Percentiles rank a stretch among this genome's conserved stretches.
Evolutionary conservation across 1,140 invertebrate species (phyloP).

Genomic region (Pectinophora gossypiella): DNA sequence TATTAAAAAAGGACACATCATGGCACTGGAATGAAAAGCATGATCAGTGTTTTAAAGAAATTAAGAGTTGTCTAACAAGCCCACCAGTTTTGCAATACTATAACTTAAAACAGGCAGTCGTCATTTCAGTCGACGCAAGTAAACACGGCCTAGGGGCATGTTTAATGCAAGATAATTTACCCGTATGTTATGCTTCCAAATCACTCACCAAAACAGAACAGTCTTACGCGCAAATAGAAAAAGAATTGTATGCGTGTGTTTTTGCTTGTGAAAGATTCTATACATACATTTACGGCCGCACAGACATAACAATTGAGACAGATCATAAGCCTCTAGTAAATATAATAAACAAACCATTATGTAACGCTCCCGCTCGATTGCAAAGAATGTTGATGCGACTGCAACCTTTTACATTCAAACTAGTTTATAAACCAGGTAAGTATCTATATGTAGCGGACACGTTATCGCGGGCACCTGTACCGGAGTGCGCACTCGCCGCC

Average conservation of each 20-base stretch:
- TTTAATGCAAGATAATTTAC: background rate
- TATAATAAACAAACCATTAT: background rate
- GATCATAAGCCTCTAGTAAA: constrained; percentile 1
- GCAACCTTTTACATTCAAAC: constrained; percentile 29
- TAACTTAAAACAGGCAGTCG: background rate
- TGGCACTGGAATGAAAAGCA: background rate
- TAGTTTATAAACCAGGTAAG: constrained; percentile 38
- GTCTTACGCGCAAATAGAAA: constrained; percentile 1
- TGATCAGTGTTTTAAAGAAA: constrained; percentile 1
- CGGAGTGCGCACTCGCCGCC: constrained; percentile 20
- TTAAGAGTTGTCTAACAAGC: background rate
- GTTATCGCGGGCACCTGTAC: constrained; percentile 15
- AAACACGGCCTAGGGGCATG: background rate
- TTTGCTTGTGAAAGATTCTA: constrained; percentile 3
- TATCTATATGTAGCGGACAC: constrained; percentile 29
- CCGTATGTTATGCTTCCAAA: background rate
- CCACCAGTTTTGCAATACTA: background rate
- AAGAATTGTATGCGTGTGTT: constrained; percentile 1
- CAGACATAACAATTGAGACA: background rate
- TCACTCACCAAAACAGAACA: constrained; percentile 1
- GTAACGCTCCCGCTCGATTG: background rate
- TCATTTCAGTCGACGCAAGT: background rate
- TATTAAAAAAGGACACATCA: background rate
- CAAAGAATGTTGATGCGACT: constrained; percentile 50
- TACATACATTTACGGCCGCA: background rate